Evolutionary conservation across 2,113 vertebrate genomes (phyloP), one percentile per base, ranked within the genome.

Genomic region (Leuciscus idus): DNA sequence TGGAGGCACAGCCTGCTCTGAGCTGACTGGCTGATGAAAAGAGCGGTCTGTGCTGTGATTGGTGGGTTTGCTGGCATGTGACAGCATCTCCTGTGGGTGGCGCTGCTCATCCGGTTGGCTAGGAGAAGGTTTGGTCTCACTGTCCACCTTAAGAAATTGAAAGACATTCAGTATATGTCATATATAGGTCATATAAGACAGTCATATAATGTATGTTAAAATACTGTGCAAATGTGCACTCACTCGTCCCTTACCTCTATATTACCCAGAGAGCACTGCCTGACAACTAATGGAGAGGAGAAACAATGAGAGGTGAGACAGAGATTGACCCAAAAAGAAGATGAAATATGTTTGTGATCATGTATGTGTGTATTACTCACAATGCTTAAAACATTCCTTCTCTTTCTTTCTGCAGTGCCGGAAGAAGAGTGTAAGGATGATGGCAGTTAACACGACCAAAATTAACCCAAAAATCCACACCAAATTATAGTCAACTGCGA

Each of bases 301-400:
- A 82, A 9, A 82, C 8, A 73, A n/a, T 55, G 28, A 39, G 48
- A 83, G 81, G 23, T 83, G 10, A 83, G 64, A 64, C 6, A 64
- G 4, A 64, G 4, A 50, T 77, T n/a, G 43, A 43, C 68, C 4
- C 68, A 23, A 21, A 72, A 43, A 72, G 4, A 52, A 52, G 50
- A 43, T 66, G 23, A 46, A 83, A 64, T 36, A 4, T 26, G n/a
- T 72, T 62, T 61, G 36, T 80, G n/a, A 57, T 28, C 6, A 74
- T 8, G 8, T 9, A 4, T 6, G 62, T 39, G 30, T 21, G 9
- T 39, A 9, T 76, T 19, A 81, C 85, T 77, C 64, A 89, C 88
- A 52, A 50, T 85, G 64, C 33, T 89, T 89, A 28, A 89, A 61
- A 55, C 88, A 89, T n/a, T 82, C 85, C 21, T 87, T 87, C 75